Conservation (phyloP, 2,888 invertebrate genomes). For the Macrostomum cliftonense region DNA sequence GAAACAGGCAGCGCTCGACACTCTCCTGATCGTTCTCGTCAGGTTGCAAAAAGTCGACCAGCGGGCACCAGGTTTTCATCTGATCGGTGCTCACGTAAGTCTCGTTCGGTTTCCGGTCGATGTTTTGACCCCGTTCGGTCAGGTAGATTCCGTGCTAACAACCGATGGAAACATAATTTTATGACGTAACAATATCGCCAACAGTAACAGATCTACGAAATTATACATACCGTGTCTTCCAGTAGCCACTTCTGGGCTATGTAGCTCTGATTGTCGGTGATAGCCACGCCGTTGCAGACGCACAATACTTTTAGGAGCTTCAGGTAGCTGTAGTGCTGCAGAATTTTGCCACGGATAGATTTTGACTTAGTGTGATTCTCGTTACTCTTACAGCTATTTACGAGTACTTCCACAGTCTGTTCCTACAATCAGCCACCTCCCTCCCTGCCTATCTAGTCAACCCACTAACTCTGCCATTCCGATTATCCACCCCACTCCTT, state of each 20-base stretch:
- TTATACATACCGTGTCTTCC: conserved; percentile 22
- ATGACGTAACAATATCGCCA: too few relatives aligned
- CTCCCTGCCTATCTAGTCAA: too few relatives aligned
- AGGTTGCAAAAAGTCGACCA: conserved; percentile 32
- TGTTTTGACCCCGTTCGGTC: conserved; percentile 34
- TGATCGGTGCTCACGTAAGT: conserved; percentile 32
- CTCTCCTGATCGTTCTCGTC: conserved; percentile 18
- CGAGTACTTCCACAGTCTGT: too few relatives aligned
- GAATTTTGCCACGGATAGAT: too few relatives aligned
- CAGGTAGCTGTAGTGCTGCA: conserved; percentile 32
- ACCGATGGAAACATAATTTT: too few relatives aligned
- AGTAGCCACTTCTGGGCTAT: conserved; percentile 33
- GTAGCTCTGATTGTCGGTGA: conserved; percentile 36
- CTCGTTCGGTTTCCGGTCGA: conserved; percentile 31
- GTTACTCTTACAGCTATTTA: too few relatives aligned
- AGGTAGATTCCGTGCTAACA: conserved; percentile 30
- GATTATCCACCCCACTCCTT: too few relatives aligned
- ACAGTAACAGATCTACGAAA: too few relatives aligned
- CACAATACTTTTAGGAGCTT: conserved; percentile 33
- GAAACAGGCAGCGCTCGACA: conserved; percentile 28
- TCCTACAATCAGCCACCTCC: too few relatives aligned
- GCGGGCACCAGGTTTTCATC: conserved; percentile 24
- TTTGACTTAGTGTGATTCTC: too few relatives aligned
- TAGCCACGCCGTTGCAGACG: conserved; percentile 34
- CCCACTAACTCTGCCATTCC: too few relatives aligned